Base-by-base conservation (phyloP, 2,113 vertebrate species). In the Stictonetta naevosa region DNA sequence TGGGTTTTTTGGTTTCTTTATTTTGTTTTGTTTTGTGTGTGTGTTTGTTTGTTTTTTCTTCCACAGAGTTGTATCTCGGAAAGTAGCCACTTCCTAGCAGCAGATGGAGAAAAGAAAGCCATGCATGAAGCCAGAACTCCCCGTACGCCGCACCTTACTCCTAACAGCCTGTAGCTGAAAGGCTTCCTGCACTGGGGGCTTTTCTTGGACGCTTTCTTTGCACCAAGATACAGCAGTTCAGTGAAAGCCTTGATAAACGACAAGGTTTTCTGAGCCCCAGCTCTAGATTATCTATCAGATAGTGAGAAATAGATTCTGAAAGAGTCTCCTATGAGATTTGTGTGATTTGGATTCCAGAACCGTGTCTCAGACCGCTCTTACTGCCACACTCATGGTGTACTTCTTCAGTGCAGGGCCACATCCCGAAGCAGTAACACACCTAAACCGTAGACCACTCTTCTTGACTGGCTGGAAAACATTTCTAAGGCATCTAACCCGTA, bases 371-470 rank as follows among this genome's bases (percentile, higher is more conserved):
- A 25, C 22, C 56, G 31, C 28, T 64, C 15, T 25, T 68, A 7
- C 29, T 55, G 38, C 31, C 22, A 59, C 16, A 4, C 7, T 19
- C 23, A 28, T 13, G 19, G 14, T 34, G 13, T 46, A 29, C 10
- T n/a, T 71, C 7, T 56, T 72, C 73, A n/a, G 7, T 56, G 33
- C 58, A 83, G 19, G 22, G 25, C 10, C 52, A 38, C 20, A 31
- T 58, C 52, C 8, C 31, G 56, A 52, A 81, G n/a, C n/a, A 18
- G 5, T 16, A 36, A 50, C 18, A 44, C 16, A 22, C 23, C 9
- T 12, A 2, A 11, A 46, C 36, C 48, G n/a, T 25, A 75, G 26
- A 67, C 34, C 0, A 0, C 26, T 26, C 13, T 23, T 26, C 38
- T 64, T 22, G 22, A 33, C 4, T 17, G 31, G 11, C 40, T 36